phyloP scores from a whole-genome alignment of 2,888 invertebrate species.

The Amphipyra berbera region DNA sequence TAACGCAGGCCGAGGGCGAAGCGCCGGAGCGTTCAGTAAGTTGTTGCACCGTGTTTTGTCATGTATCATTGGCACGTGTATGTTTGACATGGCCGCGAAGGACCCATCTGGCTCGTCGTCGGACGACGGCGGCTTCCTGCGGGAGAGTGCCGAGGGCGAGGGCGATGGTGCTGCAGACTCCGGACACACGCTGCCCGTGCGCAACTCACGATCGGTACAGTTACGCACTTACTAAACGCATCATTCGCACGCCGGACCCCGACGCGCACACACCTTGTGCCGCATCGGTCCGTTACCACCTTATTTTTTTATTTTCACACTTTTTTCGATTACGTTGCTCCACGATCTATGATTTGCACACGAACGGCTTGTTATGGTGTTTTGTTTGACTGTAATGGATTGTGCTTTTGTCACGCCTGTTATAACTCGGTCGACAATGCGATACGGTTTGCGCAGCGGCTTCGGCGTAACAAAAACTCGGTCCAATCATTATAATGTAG shows the following conservation, averaged over 20 bases:
- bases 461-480: constrained; percentile 71
- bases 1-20: constrained; percentile 62
- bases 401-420: constrained; percentile 74
- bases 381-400: constrained; percentile 68
- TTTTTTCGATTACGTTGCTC: constrained; percentile 79
- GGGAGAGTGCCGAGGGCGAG: constrained; percentile 78
- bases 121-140: constrained; percentile 88
- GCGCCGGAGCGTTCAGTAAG: constrained; percentile 70
- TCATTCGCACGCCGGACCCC: constrained; percentile 69
- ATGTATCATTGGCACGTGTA: constrained; percentile 77
- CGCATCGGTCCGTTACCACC: constrained; percentile 53
- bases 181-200: constrained; percentile 89
- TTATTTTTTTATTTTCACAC: constrained; percentile 65
- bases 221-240: constrained; percentile 67
- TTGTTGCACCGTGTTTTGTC: constrained; percentile 69
- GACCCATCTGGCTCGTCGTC: constrained; percentile 88
- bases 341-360: constrained; percentile 85
- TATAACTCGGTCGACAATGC: constrained; percentile 55
- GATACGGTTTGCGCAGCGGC: constrained; percentile 59
- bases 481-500: constrained; percentile 68
- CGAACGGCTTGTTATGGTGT: constrained; percentile 82
- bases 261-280: constrained; percentile 54
- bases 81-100: constrained; percentile 82
- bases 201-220: constrained; percentile 88
- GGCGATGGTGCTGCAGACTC: constrained; percentile 75